Conservation (phyloP, 2,797 vertebrate species). For the Pelodytes ibericus region DNA sequence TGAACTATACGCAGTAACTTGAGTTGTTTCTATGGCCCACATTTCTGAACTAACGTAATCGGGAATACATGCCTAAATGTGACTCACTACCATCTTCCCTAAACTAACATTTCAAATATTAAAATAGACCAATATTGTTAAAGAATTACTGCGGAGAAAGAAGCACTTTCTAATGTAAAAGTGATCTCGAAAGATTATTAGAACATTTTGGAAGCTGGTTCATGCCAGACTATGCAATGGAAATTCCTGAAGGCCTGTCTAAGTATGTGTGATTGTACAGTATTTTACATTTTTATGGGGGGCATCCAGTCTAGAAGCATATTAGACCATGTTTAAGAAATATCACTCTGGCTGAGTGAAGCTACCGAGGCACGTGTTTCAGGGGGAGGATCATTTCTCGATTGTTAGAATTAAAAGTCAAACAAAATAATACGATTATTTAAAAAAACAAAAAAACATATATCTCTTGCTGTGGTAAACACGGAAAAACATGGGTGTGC, state of each 20-base stretch:
- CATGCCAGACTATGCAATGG: conserved; percentile 27
- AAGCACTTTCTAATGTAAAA: conserved; percentile 22
- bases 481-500: too few species aligned
- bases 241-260: conserved; percentile 34
- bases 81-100: conserved; percentile 36
- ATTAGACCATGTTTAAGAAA: conserved; percentile 5
- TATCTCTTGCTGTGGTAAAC: too few species aligned
- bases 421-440: background rate
- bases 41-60: conserved; percentile 39
- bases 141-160: conserved; percentile 37
- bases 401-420: background rate
- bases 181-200: conserved; percentile 40
- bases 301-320: conserved; percentile 31
- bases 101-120: conserved; percentile 27
- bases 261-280: conserved; percentile 9
- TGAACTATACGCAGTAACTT: conserved; percentile 39
- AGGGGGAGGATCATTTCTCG: background rate
- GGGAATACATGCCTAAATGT: conserved; percentile 36
- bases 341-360: background rate
- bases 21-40: conserved; percentile 33
- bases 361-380: conserved; percentile 12
- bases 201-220: conserved; percentile 37
- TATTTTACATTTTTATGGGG: conserved; percentile 38
- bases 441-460: too few species aligned
- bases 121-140: conserved; percentile 26